phyloP scores from a whole-genome alignment of 2,113 vertebrate genomes.

The Eulemur macaco region DNA sequence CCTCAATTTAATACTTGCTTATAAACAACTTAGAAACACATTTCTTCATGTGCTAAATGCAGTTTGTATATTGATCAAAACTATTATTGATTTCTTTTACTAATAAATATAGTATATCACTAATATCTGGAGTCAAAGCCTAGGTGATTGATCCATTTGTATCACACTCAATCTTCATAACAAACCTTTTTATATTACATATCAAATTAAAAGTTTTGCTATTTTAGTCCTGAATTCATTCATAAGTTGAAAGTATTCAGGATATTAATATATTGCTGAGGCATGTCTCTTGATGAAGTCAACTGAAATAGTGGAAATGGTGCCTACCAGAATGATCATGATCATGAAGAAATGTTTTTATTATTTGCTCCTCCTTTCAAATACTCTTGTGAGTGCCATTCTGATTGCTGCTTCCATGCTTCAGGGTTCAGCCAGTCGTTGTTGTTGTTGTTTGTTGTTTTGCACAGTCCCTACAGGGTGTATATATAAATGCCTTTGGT shows the following conservation, averaged over 20 bases:
- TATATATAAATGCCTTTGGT: not conserved
- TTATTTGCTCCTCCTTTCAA: not conserved
- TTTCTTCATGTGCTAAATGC: not conserved
- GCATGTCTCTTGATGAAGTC: not conserved
- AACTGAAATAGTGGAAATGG: not conserved
- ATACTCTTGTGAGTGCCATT: not conserved
- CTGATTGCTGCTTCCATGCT: not conserved
- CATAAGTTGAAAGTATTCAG: not conserved
- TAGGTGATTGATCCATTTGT: not conserved
- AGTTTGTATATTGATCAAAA: not conserved
- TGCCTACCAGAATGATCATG: not conserved
- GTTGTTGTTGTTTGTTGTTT: not conserved
- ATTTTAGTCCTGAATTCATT: not conserved
- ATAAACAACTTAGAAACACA: not conserved
- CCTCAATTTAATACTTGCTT: not conserved
- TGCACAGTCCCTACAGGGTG: not conserved
- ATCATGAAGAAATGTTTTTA: not conserved
- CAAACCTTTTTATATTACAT: not conserved
- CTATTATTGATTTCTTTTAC: not conserved
- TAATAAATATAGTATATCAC: not conserved
- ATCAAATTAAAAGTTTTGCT: not conserved
- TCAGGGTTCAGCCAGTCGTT: not conserved
- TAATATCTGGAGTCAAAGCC: not conserved
- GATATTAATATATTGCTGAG: not conserved
- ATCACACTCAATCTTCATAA: not conserved